Percentiles rank a stretch among this genome's conserved stretches.
phyloP scores from a whole-genome alignment of 2,888 invertebrate species.

The Seladonia tumulorum region DNA sequence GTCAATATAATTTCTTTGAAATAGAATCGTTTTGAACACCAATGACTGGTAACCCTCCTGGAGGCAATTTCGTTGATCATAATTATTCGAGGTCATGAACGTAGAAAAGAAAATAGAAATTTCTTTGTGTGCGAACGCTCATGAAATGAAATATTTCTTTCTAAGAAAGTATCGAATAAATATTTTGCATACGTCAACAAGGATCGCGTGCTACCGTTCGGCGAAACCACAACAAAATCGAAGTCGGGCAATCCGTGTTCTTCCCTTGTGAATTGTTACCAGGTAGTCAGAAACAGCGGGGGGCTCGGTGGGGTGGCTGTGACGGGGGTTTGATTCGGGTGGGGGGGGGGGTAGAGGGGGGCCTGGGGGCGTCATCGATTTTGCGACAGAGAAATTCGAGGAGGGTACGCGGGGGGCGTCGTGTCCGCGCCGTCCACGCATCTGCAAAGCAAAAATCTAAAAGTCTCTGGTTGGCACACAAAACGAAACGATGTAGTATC shows the following conservation, averaged over 20 bases:
- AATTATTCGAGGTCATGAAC: not conserved
- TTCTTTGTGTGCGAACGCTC: not conserved
- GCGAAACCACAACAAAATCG: not conserved
- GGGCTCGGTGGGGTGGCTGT: not conserved
- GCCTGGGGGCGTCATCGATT: conserved; percentile 32
- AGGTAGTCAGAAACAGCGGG: conserved; percentile 7
- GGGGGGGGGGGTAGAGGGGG: not conserved
- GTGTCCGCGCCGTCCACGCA: conserved; percentile 43
- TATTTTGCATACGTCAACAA: not conserved
- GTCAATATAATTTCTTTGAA: not conserved
- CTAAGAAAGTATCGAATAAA: not conserved
- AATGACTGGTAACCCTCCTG: not conserved
- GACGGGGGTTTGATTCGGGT: not conserved
- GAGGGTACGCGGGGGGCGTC: conserved; percentile 21
- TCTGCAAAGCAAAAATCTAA: conserved; percentile 75
- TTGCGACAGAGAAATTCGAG: conserved; percentile 38
- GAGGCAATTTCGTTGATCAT: not conserved
- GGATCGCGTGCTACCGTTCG: not conserved
- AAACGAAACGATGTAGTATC: conserved; percentile 79
- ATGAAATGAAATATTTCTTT: not conserved
- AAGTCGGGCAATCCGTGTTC: not conserved
- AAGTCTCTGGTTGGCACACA: conserved; percentile 80
- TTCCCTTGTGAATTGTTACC: conserved; percentile 15
- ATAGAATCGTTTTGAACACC: no score
- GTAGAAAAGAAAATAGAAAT: not conserved